A percentile compares a stretch with the other conserved stretches of the same genome.
Evolutionary conservation across 2,888 invertebrate genomes (phyloP).

Genomic region (Diachrysia chrysitis): DNA sequence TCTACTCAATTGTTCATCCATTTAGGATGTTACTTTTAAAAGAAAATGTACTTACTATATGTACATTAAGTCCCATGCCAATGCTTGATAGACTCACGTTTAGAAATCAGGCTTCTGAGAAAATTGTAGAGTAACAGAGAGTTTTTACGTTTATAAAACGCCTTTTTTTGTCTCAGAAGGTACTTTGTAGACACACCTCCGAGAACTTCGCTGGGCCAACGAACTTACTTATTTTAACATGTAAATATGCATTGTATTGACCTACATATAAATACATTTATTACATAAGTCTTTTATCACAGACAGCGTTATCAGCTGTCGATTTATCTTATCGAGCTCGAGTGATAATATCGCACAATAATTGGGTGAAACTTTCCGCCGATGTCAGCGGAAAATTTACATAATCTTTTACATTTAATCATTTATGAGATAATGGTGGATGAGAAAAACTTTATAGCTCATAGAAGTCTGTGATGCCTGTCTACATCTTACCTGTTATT

Average conservation of each 20-base stretch:
- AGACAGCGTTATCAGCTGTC: slow-evolving; percentile 25
- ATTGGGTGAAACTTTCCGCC: slow-evolving; percentile 50
- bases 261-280: slow-evolving; percentile 30
- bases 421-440: neutral
- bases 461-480: neutral
- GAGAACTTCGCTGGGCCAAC: no score
- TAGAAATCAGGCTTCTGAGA: no score
- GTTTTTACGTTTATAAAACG: no score
- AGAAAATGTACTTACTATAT: no score
- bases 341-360: slow-evolving; percentile 37
- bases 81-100: no score
- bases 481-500: neutral
- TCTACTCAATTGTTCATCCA: no score
- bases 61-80: no score
- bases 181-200: no score
- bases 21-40: no score
- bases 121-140: no score
- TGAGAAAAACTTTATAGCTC: neutral
- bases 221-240: no score
- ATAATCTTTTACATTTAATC: neutral
- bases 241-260: slow-evolving; percentile 15
- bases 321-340: slow-evolving; percentile 24
- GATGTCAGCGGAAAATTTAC: neutral
- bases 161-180: no score
- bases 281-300: slow-evolving; percentile 46